These are phyloP conservation scores for Oceanodroma tethys DNA, from an alignment of 2,113 vertebrate genomes.

Conservation along the genomic window DNA sequence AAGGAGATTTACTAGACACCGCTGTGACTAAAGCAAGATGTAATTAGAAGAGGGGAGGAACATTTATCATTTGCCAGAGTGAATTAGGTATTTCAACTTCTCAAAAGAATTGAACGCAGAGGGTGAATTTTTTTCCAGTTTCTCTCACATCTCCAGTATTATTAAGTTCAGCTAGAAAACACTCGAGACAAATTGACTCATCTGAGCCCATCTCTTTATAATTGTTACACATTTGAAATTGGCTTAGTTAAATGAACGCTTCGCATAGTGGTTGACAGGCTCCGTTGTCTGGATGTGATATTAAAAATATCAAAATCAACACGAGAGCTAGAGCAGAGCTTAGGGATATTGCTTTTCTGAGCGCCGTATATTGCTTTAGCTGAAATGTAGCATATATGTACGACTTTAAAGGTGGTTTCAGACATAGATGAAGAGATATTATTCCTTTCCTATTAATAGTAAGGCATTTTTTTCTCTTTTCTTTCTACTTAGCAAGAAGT, in stretches of 20 bases:
- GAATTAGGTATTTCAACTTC: constrained; percentile 63
- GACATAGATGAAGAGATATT: neutral
- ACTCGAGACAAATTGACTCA: constrained; percentile 49
- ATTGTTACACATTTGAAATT: constrained; percentile 52
- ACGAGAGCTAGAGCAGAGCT: neutral
- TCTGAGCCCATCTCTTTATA: constrained; percentile 50
- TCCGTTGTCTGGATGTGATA: neutral
- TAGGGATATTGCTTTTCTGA: neutral
- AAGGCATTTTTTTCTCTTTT: neutral
- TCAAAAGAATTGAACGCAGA: constrained; percentile 56
- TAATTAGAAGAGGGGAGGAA: constrained; percentile 67
- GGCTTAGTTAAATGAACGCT: constrained; percentile 43
- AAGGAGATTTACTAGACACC: constrained; percentile 63
- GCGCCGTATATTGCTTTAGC: neutral
- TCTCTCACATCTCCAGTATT: constrained; percentile 41
- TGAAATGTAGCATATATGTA: neutral
- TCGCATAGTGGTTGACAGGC: neutral
- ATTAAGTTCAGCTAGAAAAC: constrained; percentile 57
- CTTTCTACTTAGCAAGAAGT: neutral
- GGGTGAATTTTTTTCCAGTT: constrained; percentile 45
- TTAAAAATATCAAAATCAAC: constrained; percentile 44
- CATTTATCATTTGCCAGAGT: constrained; percentile 68
- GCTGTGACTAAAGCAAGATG: constrained; percentile 59
- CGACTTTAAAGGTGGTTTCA: neutral
- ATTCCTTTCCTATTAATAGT: neutral